Conservation (phyloP, 2,888 invertebrate species). For the Hoplodrina blanda region DNA sequence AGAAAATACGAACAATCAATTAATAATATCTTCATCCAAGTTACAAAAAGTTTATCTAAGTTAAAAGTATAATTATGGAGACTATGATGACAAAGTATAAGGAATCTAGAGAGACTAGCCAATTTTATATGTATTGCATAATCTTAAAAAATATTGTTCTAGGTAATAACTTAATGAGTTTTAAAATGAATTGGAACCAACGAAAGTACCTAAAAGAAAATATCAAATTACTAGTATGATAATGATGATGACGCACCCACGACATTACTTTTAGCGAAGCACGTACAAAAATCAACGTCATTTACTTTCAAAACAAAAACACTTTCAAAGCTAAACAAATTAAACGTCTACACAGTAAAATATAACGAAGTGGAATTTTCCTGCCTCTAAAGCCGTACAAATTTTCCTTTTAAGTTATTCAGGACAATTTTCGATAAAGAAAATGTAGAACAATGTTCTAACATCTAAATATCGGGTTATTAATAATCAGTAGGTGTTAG, state of each 20-base stretch:
- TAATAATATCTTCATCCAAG: not conserved
- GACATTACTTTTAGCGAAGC: not conserved
- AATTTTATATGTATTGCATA: not conserved
- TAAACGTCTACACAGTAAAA: constrained; percentile 13
- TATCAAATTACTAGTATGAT: constrained; percentile 1
- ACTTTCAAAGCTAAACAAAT: constrained; percentile 9
- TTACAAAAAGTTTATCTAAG: not conserved
- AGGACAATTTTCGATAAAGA: constrained; percentile 18
- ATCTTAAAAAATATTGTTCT: too few relatives aligned
- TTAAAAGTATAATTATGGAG: too few relatives aligned
- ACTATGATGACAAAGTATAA: not conserved
- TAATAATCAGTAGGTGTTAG: constrained; percentile 38
- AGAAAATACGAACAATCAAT: not conserved
- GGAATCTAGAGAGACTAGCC: not conserved
- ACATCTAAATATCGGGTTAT: constrained; percentile 26
- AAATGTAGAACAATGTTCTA: constrained; percentile 19
- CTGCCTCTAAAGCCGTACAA: constrained; percentile 9
- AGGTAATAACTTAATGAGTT: not conserved
- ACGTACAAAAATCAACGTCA: not conserved
- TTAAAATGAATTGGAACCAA: constrained; percentile 5
- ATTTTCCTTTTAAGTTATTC: constrained; percentile 11
- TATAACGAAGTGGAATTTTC: constrained; percentile 26
- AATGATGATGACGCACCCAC: not conserved
- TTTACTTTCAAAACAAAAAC: constrained; percentile 1
- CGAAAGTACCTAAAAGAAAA: not conserved